These are phyloP conservation scores for Bombycilla garrulus DNA, from an alignment of 2,113 vertebrate genomes.

Conservation along the genomic window DNA sequence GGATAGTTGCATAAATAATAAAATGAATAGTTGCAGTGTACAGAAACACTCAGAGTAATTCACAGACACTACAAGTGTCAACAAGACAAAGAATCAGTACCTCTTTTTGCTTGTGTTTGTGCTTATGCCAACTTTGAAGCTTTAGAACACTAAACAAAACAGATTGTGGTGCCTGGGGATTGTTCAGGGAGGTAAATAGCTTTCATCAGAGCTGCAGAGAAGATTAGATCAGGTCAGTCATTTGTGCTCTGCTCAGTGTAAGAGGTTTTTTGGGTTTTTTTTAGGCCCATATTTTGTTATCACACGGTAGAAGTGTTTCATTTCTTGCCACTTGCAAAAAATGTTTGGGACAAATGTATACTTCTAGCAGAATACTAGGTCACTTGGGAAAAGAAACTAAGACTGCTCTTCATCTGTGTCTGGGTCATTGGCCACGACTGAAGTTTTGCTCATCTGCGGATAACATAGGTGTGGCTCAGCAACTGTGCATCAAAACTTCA, in stretches of 20 bases:
- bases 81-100: neutral
- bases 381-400: neutral
- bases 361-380: neutral
- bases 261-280: neutral
- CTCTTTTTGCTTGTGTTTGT: neutral
- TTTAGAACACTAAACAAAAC: neutral
- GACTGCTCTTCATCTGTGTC: neutral
- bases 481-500: neutral
- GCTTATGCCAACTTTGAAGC: neutral
- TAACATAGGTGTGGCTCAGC: neutral
- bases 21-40: neutral
- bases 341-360: neutral
- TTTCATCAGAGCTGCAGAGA: neutral
- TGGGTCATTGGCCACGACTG: neutral
- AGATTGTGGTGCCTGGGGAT: neutral
- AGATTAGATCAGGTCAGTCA: neutral
- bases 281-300: neutral
- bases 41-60: neutral
- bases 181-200: neutral
- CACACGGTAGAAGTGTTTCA: neutral
- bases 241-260: neutral
- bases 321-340: neutral
- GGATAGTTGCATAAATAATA: too few relatives aligned
- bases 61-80: neutral
- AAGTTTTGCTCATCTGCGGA: neutral